phyloP scores from a whole-genome alignment of 2,113 vertebrate species.

The Laterallus jamaicensis region DNA sequence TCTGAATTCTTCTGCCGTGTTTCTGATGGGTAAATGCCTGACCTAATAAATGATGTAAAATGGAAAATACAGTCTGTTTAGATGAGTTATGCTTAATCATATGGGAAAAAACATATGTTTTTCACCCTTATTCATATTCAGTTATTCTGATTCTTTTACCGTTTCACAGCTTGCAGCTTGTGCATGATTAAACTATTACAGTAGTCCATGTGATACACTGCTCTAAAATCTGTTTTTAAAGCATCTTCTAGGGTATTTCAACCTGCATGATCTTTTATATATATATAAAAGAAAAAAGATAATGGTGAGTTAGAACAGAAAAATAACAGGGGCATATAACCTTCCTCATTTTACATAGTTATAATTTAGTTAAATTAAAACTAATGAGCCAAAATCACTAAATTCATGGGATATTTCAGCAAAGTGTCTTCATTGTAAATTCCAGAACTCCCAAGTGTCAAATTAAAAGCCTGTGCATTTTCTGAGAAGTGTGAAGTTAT shows the following conservation, averaged over 20 bases:
- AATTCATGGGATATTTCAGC: background rate
- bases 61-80: background rate
- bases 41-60: background rate
- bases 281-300: background rate
- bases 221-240: background rate
- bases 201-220: background rate
- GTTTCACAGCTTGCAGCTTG: background rate
- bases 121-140: background rate
- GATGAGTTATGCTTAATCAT: background rate
- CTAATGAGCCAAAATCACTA: background rate
- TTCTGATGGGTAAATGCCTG: background rate
- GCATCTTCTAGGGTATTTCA: background rate
- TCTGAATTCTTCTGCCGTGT: background rate
- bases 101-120: background rate
- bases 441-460: background rate
- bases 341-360: background rate
- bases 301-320: background rate
- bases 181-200: background rate
- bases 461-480: background rate
- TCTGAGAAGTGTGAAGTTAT: background rate
- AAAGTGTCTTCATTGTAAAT: background rate
- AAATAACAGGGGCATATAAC: background rate
- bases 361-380: conserved; percentile 34
- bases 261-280: background rate
- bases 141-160: background rate